Conservation (phyloP, 1,140 invertebrate genomes). For the Sitobion miscanthi region DNA sequence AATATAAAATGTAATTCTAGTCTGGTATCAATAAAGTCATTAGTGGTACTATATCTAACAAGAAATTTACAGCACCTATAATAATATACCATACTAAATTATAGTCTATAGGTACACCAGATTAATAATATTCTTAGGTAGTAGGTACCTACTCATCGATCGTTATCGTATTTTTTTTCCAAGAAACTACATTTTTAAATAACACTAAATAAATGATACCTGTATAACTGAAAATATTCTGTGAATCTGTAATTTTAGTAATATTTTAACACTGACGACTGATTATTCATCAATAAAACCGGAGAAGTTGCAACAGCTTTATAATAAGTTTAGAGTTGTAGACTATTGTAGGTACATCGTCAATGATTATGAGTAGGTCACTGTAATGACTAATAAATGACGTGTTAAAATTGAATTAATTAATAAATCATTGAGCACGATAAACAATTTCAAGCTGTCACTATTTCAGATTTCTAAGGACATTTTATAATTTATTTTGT, state of each 20-base stretch:
- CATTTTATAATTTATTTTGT: background rate
- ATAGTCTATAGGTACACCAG: too few relatives aligned
- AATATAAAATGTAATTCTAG: too few relatives aligned
- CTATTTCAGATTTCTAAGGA: background rate
- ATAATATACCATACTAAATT: too few relatives aligned
- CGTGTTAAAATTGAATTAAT: background rate
- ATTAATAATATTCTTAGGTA: too few relatives aligned
- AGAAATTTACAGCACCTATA: too few relatives aligned
- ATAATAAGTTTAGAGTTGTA: background rate
- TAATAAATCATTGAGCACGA: background rate
- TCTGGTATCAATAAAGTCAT: too few relatives aligned
- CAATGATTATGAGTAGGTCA: background rate
- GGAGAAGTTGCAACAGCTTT: background rate
- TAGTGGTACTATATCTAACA: too few relatives aligned
- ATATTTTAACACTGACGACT: too few relatives aligned
- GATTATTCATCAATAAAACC: background rate
- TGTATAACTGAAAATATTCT: background rate
- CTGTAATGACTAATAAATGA: background rate
- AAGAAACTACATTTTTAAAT: background rate
- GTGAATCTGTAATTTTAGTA: too few relatives aligned
- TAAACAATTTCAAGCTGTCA: background rate
- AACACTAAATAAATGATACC: background rate
- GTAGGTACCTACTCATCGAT: too few relatives aligned
- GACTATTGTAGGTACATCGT: background rate
- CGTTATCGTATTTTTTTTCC: background rate